Conservation (phyloP, 2,888 invertebrate genomes). For the Steinernema scapterisci region DNA sequence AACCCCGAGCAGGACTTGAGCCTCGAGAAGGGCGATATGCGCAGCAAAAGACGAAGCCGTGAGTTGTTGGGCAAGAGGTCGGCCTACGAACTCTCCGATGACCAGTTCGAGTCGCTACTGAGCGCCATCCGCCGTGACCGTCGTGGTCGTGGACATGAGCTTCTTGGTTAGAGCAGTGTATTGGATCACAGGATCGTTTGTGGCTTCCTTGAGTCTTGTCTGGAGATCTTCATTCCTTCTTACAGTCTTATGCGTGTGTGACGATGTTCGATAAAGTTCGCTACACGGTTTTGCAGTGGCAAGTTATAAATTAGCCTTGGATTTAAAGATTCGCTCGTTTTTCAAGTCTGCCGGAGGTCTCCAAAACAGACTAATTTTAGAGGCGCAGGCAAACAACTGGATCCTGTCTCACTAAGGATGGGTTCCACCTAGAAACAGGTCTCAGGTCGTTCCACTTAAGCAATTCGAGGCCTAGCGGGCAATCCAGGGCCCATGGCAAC, state of each 20-base stretch:
- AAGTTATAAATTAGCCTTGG: too few species aligned
- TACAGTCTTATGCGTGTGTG: not conserved
- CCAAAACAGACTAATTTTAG: too few species aligned
- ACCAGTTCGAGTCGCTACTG: slow-evolving; percentile 14
- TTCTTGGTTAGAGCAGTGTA: not conserved
- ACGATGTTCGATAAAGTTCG: slow-evolving; percentile 1
- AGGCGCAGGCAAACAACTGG: too few species aligned
- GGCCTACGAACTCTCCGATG: not conserved
- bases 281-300: not conserved
- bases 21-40: not conserved
- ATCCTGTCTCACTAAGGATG: too few species aligned
- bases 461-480: too few species aligned
- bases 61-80: slow-evolving; percentile 24
- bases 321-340: too few species aligned
- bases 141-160: slow-evolving; percentile 14
- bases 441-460: too few species aligned
- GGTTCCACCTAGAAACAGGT: too few species aligned
- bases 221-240: too few species aligned
- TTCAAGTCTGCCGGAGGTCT: too few species aligned
- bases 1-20: slow-evolving; percentile 8
- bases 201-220: not conserved
- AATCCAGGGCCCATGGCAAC: too few species aligned
- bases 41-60: slow-evolving; percentile 11
- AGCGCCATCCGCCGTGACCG: slow-evolving; percentile 23
- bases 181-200: not conserved